Evolutionary conservation across 2,797 vertebrate genomes (phyloP).

Genomic region (Graptemys geographica): DNA sequence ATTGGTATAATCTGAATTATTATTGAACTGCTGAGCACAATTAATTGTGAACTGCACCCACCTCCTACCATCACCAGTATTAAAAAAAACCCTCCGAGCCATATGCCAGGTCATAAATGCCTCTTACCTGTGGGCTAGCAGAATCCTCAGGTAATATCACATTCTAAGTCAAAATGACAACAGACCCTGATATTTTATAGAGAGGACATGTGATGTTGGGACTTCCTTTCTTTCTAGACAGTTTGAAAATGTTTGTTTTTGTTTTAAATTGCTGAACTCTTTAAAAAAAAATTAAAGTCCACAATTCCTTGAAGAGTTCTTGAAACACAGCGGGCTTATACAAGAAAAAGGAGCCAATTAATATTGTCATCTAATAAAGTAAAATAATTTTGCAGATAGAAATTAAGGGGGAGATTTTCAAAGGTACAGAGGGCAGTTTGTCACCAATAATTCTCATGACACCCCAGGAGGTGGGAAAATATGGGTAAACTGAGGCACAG

Average conservation of each 20-base stretch:
- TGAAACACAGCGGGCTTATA: not conserved
- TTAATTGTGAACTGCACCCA: slow-evolving; percentile 47
- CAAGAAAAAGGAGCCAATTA: not conserved
- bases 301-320: rapidly evolving
- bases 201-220: not conserved
- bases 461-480: not conserved
- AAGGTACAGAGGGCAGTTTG: not conserved
- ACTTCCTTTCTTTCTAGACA: not conserved
- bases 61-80: not conserved
- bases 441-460: not conserved
- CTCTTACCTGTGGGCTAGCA: not conserved
- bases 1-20: slow-evolving; percentile 44
- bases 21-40: slow-evolving; percentile 48
- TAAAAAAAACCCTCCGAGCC: not conserved
- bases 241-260: not conserved
- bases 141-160: slow-evolving; percentile 20
- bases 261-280: not conserved
- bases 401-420: slow-evolving; percentile 29
- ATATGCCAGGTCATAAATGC: slow-evolving; percentile 46
- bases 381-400: not conserved
- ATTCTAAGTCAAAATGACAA: slow-evolving; percentile 17
- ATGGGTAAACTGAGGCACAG: not conserved
- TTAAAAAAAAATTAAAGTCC: not conserved
- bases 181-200: not conserved
- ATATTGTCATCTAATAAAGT: not conserved